Base-by-base conservation (phyloP, 2,888 invertebrate genomes). In the Euzophera pinguis region DNA sequence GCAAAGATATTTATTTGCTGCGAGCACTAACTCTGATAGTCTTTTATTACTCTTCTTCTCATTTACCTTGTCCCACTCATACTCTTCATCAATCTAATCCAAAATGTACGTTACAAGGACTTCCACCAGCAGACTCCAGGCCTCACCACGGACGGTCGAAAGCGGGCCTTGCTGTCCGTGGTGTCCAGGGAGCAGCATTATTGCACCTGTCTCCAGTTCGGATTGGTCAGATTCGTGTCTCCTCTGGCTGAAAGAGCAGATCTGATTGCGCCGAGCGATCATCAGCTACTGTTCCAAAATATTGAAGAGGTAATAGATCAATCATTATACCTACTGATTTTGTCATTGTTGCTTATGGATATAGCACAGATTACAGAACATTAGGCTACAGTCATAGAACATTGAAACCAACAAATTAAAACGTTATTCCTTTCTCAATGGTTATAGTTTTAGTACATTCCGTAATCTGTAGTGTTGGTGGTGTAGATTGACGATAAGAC, bases 211-310 rank as follows among this genome's bases (percentile, higher is more conserved):
- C 81, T 96, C 52, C 95, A 96, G 69, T 96, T 95, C 69, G 96
- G 96, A 3, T 91, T 95, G 56, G 93, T 94, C 56, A 91, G 96
- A 57, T 96, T 96, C 77, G 93, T 95, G 43, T 92, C 93, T 0
- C 95, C 96, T 0, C 78, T 96, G 59, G 91, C 92, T 4, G 96
- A 96, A 68, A 91, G 95, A 54, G 93, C 93, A 48, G 96, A 96
- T 71, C 91, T 96, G 9, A 93, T 96, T 50, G 92, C 94, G 1
- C 92, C 94, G 1, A 91, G 92, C 50, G 96, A 97, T 73, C 96
- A 96, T 78, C 92, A 94, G 74, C 91, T 94, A 34, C 87, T 97
- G 53, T 97, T 96, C 78, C 96, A 97, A 85, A 97, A 97, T 80
- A 92, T 95, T 64, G 96, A 96, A 78, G 96, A 96, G 91, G 93